Percentiles rank a stretch among this genome's conserved stretches.
Evolutionary conservation across 2,888 invertebrate species (phyloP).

Genomic region (Drosophila helvetica): DNA sequence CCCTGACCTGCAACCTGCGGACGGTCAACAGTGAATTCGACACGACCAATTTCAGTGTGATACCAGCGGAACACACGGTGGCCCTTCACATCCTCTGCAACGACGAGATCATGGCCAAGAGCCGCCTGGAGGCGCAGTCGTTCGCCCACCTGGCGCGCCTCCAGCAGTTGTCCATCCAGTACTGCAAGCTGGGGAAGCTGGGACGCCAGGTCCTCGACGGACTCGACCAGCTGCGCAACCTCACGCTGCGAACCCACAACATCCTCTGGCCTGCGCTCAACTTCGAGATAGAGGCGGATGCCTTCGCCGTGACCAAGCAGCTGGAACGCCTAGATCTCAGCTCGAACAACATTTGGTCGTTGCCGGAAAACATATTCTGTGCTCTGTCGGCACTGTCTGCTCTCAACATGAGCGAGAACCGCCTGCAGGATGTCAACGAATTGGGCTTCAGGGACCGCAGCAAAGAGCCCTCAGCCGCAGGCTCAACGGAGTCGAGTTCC

Average conservation of each 20-base stretch:
- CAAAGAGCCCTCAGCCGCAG: slow-evolving; percentile 57
- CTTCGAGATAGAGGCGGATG: slow-evolving; percentile 91
- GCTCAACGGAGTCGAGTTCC: slow-evolving; percentile 31
- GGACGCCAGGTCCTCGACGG: slow-evolving; percentile 92
- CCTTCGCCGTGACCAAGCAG: slow-evolving; percentile 90
- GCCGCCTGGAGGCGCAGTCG: slow-evolving; percentile 90
- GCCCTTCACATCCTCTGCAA: slow-evolving; percentile 92
- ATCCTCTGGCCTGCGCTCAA: slow-evolving; percentile 93
- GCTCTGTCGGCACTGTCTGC: slow-evolving; percentile 90
- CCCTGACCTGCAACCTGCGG: slow-evolving; percentile 91
- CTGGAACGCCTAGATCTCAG: slow-evolving; percentile 93
- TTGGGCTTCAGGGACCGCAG: slow-evolving; percentile 90
- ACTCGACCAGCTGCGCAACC: slow-evolving; percentile 91
- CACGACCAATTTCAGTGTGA: slow-evolving; percentile 94
- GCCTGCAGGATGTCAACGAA: slow-evolving; percentile 94
- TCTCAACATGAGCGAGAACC: slow-evolving; percentile 94
- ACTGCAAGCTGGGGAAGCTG: slow-evolving; percentile 94
- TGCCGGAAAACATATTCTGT: slow-evolving; percentile 94
- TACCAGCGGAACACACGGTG: slow-evolving; percentile 92
- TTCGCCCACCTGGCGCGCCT: slow-evolving; percentile 92
- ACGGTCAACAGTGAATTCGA: slow-evolving; percentile 94
- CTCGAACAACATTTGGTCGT: slow-evolving; percentile 94
- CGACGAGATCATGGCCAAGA: slow-evolving; percentile 91
- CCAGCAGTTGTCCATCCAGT: slow-evolving; percentile 91
- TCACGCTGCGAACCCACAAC: slow-evolving; percentile 93